phyloP scores from a whole-genome alignment of 1,140 invertebrate genomes.

The Cotesia typhae region DNA sequence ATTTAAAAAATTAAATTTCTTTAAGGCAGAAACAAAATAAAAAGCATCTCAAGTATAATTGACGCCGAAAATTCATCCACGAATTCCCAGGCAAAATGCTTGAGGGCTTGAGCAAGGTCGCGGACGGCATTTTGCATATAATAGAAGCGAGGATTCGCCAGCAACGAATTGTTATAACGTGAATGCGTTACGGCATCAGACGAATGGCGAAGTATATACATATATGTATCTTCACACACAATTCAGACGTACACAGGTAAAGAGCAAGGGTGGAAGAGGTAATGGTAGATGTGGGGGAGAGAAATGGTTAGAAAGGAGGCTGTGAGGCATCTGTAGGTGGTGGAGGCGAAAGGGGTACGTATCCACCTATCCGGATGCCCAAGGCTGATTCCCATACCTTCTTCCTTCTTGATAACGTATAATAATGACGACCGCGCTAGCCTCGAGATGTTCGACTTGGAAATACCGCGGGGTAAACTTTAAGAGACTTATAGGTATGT shows the following conservation, averaged over 20 bases:
- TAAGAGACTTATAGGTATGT: conserved; percentile 21
- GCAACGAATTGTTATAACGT: conserved; percentile 18
- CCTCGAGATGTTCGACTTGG: conserved; percentile 53
- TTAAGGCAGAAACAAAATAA: neutral
- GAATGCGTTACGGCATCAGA: conserved; percentile 31
- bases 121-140: conserved; percentile 50
- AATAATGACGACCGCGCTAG: conserved; percentile 56
- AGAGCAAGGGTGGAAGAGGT: conserved; percentile 23
- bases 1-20: neutral
- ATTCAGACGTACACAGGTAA: neutral
- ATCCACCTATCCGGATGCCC: conserved; percentile 46
- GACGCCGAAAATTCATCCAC: conserved; percentile 8
- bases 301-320: conserved; percentile 29
- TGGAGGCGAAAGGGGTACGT: conserved; percentile 32
- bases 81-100: neutral
- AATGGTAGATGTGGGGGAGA: conserved; percentile 3
- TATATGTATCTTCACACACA: neutral
- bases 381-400: conserved; percentile 62
- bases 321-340: conserved; percentile 4
- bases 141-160: conserved; percentile 38
- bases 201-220: conserved; percentile 7
- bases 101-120: conserved; percentile 39
- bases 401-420: conserved; percentile 56
- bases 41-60: neutral
- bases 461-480: conserved; percentile 46